Conservation (phyloP, 2,888 invertebrate species). For the Sturmia bella region DNA sequence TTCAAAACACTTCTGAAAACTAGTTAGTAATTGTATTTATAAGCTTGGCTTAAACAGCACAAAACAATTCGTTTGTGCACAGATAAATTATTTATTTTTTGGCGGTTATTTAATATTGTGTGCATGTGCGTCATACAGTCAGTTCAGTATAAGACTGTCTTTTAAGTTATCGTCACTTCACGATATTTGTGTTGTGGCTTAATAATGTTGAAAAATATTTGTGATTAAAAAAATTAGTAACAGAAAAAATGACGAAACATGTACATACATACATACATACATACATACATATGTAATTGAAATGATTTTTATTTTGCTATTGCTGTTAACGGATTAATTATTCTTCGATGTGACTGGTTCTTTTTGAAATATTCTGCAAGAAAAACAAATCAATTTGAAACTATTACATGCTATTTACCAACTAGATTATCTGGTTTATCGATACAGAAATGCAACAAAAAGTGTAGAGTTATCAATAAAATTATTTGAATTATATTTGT, state of each 20-base stretch:
- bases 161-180: conserved; percentile 35
- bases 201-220: not conserved
- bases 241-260: not conserved
- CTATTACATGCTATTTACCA: too few species aligned
- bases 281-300: not conserved
- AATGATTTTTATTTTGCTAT: not conserved
- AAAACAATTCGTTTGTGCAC: conserved; percentile 31
- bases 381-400: too few species aligned
- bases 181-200: conserved; percentile 31
- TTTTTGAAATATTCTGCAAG: too few species aligned
- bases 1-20: conserved; percentile 37
- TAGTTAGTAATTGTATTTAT: conserved; percentile 39
- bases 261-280: not conserved
- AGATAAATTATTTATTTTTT: conserved; percentile 35
- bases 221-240: not conserved
- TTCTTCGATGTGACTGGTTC: not conserved
- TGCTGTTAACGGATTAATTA: too few species aligned
- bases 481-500: too few species aligned
- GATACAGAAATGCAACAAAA: too few species aligned
- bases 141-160: conserved; percentile 8
- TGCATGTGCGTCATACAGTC: conserved; percentile 24
- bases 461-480: too few species aligned
- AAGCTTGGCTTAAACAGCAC: conserved; percentile 32
- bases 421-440: too few species aligned
- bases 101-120: conserved; percentile 61